These are phyloP conservation scores for Acleris laterana DNA, from an alignment of 2,888 invertebrate species.

Conservation along the genomic window DNA sequence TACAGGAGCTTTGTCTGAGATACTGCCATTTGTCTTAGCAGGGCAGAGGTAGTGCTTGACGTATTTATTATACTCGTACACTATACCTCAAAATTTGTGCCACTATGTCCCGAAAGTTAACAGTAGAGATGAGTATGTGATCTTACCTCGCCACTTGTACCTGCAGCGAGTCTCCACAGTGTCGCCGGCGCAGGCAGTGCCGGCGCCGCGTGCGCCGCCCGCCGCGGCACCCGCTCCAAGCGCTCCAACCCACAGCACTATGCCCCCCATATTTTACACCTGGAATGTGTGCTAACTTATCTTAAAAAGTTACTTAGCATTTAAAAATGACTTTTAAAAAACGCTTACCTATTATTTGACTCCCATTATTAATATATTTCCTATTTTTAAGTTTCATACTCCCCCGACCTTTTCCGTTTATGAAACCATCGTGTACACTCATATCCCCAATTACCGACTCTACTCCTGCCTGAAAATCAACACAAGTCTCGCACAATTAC, in stretches of 20 bases:
- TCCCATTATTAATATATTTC: slow-evolving; percentile 8
- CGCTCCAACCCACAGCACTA: slow-evolving; percentile 67
- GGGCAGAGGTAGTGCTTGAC: no score
- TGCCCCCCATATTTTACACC: slow-evolving; percentile 51
- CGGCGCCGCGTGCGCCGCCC: slow-evolving; percentile 65
- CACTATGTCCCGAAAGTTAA: neutral
- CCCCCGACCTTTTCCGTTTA: slow-evolving; percentile 2
- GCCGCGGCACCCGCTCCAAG: slow-evolving; percentile 65
- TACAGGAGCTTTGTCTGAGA: no score
- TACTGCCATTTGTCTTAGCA: no score
- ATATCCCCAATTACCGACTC: slow-evolving; percentile 36
- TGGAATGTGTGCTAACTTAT: slow-evolving; percentile 43
- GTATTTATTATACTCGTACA: no score
- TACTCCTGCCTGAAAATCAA: slow-evolving; percentile 48
- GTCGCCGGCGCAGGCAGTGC: slow-evolving; percentile 61
- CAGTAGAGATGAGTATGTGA: no score
- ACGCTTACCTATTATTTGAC: slow-evolving; percentile 18
- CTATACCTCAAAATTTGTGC: neutral
- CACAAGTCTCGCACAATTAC: slow-evolving; percentile 46
- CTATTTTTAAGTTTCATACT: slow-evolving; percentile 9
- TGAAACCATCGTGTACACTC: slow-evolving; percentile 6
- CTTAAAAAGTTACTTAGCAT: slow-evolving; percentile 10
- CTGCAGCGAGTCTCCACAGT: slow-evolving; percentile 69
- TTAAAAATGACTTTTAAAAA: neutral
- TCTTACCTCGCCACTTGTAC: slow-evolving; percentile 69